Evolutionary conservation across 2,888 invertebrate species (phyloP).

Genomic region (Agonopterix alstromeriana): DNA sequence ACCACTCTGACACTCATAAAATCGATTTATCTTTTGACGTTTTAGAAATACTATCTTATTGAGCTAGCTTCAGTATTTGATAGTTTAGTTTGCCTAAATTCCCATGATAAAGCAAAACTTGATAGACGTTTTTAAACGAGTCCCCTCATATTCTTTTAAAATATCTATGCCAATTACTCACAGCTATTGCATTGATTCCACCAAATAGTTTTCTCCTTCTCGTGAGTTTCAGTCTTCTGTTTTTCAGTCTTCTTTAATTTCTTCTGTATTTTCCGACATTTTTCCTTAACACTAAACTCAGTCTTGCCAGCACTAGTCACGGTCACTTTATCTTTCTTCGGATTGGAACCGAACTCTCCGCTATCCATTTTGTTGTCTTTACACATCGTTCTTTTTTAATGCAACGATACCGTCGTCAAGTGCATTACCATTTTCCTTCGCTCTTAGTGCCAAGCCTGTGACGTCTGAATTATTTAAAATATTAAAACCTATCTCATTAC

Average conservation of each 20-base stretch:
- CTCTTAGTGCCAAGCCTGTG: conserved; percentile 31
- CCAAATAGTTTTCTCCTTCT: conserved; percentile 68
- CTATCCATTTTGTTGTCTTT: conserved; percentile 55
- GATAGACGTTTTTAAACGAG: too few species aligned
- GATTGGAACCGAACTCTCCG: conserved; percentile 60
- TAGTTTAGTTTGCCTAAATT: background rate
- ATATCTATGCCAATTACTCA: conserved; percentile 34
- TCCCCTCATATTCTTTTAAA: too few species aligned
- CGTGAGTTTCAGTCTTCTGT: conserved; percentile 59
- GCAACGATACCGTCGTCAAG: conserved; percentile 11
- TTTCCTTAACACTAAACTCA: conserved; percentile 71
- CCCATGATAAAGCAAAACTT: background rate
- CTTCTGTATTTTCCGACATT: conserved; percentile 64
- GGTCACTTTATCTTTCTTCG: conserved; percentile 63
- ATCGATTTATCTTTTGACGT: background rate
- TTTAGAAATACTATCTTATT: too few species aligned
- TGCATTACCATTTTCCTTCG: conserved; percentile 35
- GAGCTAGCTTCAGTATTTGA: too few species aligned
- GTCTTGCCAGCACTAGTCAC: conserved; percentile 44
- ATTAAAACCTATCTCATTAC: conserved; percentile 32
- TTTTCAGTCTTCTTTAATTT: conserved; percentile 71
- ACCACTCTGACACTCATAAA: conserved; percentile 9
- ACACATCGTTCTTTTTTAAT: conserved; percentile 31
- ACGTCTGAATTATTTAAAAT: conserved; percentile 35
- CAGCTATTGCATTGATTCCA: conserved; percentile 71